A percentile compares a stretch with the other conserved stretches of the same genome.
phyloP scores from a whole-genome alignment of 1,140 invertebrate genomes.

The Prorops nasuta region DNA sequence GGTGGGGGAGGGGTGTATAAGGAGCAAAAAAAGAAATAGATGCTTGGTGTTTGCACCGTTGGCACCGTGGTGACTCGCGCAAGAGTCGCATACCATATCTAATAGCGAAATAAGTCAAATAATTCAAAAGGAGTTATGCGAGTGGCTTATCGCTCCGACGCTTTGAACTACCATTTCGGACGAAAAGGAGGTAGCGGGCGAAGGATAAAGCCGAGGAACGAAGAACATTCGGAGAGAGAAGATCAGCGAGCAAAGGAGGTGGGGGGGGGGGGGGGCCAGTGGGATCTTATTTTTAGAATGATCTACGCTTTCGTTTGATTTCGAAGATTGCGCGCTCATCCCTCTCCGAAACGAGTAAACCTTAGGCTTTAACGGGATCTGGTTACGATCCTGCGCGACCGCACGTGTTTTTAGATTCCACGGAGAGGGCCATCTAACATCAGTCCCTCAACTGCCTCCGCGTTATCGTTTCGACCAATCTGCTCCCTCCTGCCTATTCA shows the following conservation, averaged over 20 bases:
- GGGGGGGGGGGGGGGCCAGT: conserved; percentile 8
- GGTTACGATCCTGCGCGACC: conserved; percentile 25
- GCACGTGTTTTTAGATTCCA: conserved; percentile 28
- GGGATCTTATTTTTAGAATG: conserved; percentile 42
- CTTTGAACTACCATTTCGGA: conserved; percentile 41
- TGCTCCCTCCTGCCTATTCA: conserved; percentile 9
- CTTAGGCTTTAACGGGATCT: conserved; percentile 34
- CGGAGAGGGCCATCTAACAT: too few relatives aligned
- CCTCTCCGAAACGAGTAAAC: conserved; percentile 10
- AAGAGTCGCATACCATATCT: conserved; percentile 46
- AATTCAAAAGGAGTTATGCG: conserved; percentile 50
- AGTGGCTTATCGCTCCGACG: conserved; percentile 48
- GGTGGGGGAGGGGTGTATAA: too few relatives aligned
- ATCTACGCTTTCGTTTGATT: conserved; percentile 45
- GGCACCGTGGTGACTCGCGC: conserved; percentile 2
- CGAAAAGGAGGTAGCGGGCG: conserved; percentile 5
- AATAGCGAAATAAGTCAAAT: conserved; percentile 54
- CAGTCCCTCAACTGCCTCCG: too few relatives aligned
- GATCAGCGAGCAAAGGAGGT: conserved; percentile 13
- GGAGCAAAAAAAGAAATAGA: too few relatives aligned
- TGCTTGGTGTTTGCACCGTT: conserved; percentile 17
- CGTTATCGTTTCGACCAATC: conserved; percentile 23
- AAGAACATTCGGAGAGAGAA: not conserved
- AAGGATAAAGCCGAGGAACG: conserved; percentile 9
- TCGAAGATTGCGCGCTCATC: conserved; percentile 33